A percentile compares a stretch with the other conserved stretches of the same genome.
Conservation (phyloP, 2,888 invertebrate genomes). For the Tricholauxania praeusta region DNA sequence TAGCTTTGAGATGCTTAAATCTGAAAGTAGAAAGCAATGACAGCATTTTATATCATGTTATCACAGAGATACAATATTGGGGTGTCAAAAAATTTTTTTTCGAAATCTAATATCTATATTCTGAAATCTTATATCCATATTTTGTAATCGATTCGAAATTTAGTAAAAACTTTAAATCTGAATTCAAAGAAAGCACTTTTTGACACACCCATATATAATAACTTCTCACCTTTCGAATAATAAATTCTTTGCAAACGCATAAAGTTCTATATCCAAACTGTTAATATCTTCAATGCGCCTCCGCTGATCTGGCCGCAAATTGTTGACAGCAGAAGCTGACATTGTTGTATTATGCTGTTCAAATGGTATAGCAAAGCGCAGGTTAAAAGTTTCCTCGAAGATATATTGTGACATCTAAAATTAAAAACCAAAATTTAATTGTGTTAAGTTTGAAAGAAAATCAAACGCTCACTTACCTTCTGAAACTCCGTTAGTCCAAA, state of each 20-base stretch:
- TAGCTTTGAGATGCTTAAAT: conserved; percentile 83
- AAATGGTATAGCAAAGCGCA: conserved; percentile 90
- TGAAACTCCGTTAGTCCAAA: conserved; percentile 97
- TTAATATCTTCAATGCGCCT: conserved; percentile 84
- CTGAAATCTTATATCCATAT: no score
- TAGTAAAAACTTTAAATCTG: no score
- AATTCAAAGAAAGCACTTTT: no score
- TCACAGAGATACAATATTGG: not conserved
- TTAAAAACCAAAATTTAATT: conserved; percentile 1
- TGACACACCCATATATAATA: not conserved
- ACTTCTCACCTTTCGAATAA: conserved; percentile 78
- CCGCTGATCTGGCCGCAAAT: conserved; percentile 80
- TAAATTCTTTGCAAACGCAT: conserved; percentile 90
- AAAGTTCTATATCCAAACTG: conserved; percentile 91
- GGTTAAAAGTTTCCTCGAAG: conserved; percentile 93
- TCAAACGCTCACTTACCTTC: conserved; percentile 72
- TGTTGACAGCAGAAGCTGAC: conserved; percentile 84
- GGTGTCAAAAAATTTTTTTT: not conserved
- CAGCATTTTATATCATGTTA: conserved; percentile 33
- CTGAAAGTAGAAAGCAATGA: conserved; percentile 66
- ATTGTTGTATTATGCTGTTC: conserved; percentile 93
- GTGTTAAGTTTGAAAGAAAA: not conserved
- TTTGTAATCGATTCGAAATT: not conserved
- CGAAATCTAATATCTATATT: no score
- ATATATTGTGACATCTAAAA: conserved; percentile 87